Conservation (phyloP, 2,888 invertebrate genomes). For the Sminthurinus aureus region DNA sequence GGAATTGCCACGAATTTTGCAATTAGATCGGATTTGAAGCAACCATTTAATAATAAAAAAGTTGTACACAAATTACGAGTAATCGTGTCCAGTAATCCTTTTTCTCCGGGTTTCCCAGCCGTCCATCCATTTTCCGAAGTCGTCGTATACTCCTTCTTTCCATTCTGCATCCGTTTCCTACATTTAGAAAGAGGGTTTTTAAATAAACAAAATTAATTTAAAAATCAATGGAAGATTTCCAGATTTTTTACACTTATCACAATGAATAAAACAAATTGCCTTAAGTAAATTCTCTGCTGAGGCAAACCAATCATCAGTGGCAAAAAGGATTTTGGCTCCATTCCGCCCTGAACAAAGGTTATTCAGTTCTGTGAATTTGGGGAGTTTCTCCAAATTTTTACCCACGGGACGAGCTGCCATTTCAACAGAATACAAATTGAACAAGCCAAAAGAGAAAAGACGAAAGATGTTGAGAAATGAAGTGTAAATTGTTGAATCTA, state of each 20-base stretch:
- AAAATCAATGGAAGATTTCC: background rate
- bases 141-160: slow-evolving; percentile 69
- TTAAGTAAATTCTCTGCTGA: slow-evolving; percentile 70
- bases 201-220: background rate
- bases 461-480: no score
- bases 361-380: slow-evolving; percentile 66
- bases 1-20: no score
- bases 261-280: no score
- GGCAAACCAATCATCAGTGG: slow-evolving; percentile 73
- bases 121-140: slow-evolving; percentile 75
- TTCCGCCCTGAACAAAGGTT: slow-evolving; percentile 68
- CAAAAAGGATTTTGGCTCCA: slow-evolving; percentile 70
- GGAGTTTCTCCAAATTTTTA: slow-evolving; percentile 48
- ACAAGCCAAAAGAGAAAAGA: no score
- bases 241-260: background rate
- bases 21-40: no score
- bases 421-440: no score
- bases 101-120: slow-evolving; percentile 74
- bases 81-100: slow-evolving; percentile 69
- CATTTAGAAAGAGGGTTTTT: no score
- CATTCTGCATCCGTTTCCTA: slow-evolving; percentile 66
- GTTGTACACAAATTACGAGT: no score
- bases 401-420: slow-evolving; percentile 28
- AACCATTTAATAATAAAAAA: no score
- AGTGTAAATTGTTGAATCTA: no score